These are phyloP conservation scores for Chiridota heheva DNA, from an alignment of 35 echinoderm and acorn worm genomes.

Conservation along the genomic window DNA sequence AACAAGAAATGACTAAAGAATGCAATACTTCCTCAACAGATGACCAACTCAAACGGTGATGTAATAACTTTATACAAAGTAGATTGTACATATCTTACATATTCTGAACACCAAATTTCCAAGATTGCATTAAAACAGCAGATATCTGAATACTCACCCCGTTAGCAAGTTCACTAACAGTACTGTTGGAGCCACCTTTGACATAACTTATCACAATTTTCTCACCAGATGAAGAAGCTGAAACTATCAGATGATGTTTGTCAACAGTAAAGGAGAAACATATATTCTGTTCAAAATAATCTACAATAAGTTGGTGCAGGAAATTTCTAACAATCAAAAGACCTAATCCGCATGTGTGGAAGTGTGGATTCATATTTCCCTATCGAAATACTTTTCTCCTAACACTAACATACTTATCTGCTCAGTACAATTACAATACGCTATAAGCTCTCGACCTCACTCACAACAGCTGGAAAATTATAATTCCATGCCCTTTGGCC, in stretches of 20 bases:
- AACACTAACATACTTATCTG: no score
- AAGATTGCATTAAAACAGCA: background rate
- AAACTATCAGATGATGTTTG: conserved; percentile 87
- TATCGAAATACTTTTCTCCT: background rate
- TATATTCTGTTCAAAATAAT: background rate
- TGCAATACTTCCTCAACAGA: no score
- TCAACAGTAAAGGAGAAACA: conserved; percentile 11
- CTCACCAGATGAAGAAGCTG: conserved; percentile 75
- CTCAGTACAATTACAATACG: no score
- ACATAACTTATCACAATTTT: conserved; percentile 81
- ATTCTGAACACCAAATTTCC: no score
- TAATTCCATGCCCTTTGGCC: no score
- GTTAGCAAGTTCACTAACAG: conserved; percentile 85
- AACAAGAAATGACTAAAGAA: no score
- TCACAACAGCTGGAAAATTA: no score
- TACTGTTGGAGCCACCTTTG: conserved; percentile 62
- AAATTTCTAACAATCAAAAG: background rate
- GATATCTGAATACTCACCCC: conserved; percentile 58
- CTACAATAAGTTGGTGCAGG: background rate
- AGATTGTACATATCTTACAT: background rate
- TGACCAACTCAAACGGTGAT: background rate
- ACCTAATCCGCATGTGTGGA: background rate
- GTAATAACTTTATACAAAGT: background rate
- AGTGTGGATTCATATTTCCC: background rate
- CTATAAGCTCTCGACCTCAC: no score